Percentiles rank a stretch among this genome's conserved stretches.
Conservation (phyloP, 2,113 vertebrate species). For the Podocnemis expansa region DNA sequence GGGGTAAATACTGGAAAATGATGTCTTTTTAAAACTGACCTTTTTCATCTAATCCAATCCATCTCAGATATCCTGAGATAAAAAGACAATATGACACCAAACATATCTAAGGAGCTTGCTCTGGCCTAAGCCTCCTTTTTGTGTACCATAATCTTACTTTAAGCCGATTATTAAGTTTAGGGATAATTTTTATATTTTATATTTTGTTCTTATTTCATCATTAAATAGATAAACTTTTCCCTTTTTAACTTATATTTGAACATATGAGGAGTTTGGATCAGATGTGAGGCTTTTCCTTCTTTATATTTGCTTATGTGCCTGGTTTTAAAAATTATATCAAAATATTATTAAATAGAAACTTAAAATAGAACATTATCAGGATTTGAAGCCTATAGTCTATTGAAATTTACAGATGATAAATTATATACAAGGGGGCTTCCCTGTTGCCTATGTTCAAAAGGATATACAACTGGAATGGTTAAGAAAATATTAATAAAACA, state of each 20-base stretch:
- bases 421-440: neutral
- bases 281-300: neutral
- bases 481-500: neutral
- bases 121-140: neutral
- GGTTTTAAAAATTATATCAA: neutral
- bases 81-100: constrained; percentile 27
- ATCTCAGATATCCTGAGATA: constrained; percentile 43
- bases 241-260: neutral
- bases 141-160: neutral
- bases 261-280: neutral
- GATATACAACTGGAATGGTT: constrained; percentile 23
- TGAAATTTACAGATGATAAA: neutral
- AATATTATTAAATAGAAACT: too few relatives aligned
- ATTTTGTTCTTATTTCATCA: neutral
- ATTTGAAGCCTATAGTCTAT: neutral
- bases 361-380: neutral
- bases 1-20: constrained; percentile 65
- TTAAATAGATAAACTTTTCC: neutral
- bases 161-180: neutral
- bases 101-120: neutral
- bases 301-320: neutral
- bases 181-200: neutral
- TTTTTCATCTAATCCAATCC: constrained; percentile 49
- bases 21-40: constrained; percentile 53
- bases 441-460: neutral